These are phyloP conservation scores for Agriopis leucophaearia DNA, from an alignment of 2,888 invertebrate species.

Conservation along the genomic window DNA sequence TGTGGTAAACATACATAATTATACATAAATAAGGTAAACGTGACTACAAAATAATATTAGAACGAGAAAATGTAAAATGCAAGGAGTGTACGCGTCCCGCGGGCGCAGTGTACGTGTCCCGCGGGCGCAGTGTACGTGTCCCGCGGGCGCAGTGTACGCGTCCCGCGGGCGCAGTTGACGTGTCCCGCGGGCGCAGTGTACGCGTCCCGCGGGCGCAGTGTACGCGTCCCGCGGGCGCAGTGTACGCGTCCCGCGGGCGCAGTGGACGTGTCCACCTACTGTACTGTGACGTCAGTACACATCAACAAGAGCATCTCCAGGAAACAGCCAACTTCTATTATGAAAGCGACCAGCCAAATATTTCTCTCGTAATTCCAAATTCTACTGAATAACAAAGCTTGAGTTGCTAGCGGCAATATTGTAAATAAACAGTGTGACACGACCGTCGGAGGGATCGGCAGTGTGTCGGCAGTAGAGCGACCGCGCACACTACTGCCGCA, in stretches of 20 bases:
- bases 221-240: conserved; percentile 7
- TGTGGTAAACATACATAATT: conserved; percentile 5
- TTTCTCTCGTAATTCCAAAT: conserved; percentile 60
- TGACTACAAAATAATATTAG: conserved; percentile 39
- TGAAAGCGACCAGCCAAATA: conserved; percentile 81
- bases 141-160: conserved; percentile 12
- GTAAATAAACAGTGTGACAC: conserved; percentile 67
- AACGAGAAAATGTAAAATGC: conserved; percentile 31
- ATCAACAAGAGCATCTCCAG: conserved; percentile 68
- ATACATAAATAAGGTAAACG: conserved; percentile 9
- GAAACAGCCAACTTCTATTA: conserved; percentile 78
- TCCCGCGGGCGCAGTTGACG: no score
- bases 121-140: conserved; percentile 14
- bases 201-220: conserved; percentile 11
- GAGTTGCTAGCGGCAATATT: conserved; percentile 76
- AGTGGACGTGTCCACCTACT: no score
- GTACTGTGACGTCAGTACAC: conserved; percentile 54
- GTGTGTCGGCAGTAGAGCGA: not conserved
- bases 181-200: no score
- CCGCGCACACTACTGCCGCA: conserved; percentile 40
- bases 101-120: conserved; percentile 13
- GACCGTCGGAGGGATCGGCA: conserved; percentile 38
- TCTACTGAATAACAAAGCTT: conserved; percentile 72
- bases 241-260: conserved; percentile 10
- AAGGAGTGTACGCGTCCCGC: conserved; percentile 19